Percentiles rank a stretch among this genome's conserved stretches.
These are phyloP conservation scores for Caenorhabditis sp. DNA, from an alignment of 2,888 invertebrate genomes.

Conservation along the genomic window DNA sequence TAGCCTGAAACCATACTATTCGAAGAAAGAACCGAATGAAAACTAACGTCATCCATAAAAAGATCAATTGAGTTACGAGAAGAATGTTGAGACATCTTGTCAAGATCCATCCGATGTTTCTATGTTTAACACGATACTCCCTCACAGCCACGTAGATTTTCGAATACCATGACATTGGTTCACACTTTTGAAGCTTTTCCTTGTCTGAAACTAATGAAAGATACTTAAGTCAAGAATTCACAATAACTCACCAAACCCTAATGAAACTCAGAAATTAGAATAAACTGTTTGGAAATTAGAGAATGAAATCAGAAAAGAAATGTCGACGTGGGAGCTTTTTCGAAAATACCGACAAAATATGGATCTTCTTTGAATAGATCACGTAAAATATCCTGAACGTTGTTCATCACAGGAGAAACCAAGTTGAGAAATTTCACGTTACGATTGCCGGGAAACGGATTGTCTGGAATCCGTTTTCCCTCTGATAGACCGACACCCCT, in stretches of 20 bases:
- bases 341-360: too few relatives aligned
- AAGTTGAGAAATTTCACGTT: too few relatives aligned
- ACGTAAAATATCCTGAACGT: too few relatives aligned
- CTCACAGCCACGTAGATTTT: conserved; percentile 77
- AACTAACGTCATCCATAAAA: conserved; percentile 52
- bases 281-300: neutral
- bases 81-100: conserved; percentile 66
- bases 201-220: conserved; percentile 13
- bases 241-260: conserved; percentile 11
- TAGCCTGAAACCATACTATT: conserved; percentile 33
- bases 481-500: too few relatives aligned
- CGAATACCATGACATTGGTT: conserved; percentile 80
- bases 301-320: neutral
- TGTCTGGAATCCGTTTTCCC: too few relatives aligned
- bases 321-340: neutral
- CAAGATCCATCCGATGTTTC: conserved; percentile 59
- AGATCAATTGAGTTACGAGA: conserved; percentile 58
- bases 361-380: too few relatives aligned
- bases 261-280: conserved; percentile 30
- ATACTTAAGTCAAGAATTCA: neutral
- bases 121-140: conserved; percentile 66
- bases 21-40: neutral
- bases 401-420: too few relatives aligned
- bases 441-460: too few relatives aligned
- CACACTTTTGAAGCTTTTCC: conserved; percentile 41